Percentiles rank a stretch among this genome's conserved stretches.
Conservation (phyloP, 2,888 invertebrate genomes). For the Eristalis pertinax region DNA sequence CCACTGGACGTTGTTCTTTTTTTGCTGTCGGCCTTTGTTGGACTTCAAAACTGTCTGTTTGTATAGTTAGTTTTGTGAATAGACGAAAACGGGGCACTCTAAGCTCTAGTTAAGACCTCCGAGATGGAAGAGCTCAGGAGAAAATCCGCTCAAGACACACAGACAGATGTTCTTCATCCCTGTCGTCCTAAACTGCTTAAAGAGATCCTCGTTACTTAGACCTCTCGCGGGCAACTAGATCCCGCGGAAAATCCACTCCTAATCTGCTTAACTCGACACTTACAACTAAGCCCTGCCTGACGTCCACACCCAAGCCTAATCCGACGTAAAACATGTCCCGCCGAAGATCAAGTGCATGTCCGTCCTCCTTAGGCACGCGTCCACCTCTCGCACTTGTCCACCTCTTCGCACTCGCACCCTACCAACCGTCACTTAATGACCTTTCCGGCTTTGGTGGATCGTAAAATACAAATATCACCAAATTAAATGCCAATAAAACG, state of each 20-base stretch:
- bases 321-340: not conserved
- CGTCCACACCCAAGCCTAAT: not conserved
- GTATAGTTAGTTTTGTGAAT: too few relatives aligned
- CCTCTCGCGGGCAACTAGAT: not conserved
- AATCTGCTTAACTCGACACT: not conserved
- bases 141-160: not conserved
- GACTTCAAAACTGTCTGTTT: not conserved
- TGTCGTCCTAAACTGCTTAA: not conserved
- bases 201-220: not conserved
- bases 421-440: too few relatives aligned
- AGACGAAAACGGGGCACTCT: too few relatives aligned
- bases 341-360: too few relatives aligned
- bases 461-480: constrained; percentile 3
- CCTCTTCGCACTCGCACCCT: too few relatives aligned
- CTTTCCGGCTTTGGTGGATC: not conserved
- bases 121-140: not conserved
- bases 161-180: not conserved
- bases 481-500: constrained; percentile 18
- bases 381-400: too few relatives aligned
- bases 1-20: too few relatives aligned
- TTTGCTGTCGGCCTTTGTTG: not conserved
- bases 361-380: too few relatives aligned
- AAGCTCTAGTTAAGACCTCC: not conserved
- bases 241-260: not conserved
- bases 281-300: not conserved